Base-by-base conservation (phyloP, 2,888 invertebrate genomes). In the Sympetrum striolatum region DNA sequence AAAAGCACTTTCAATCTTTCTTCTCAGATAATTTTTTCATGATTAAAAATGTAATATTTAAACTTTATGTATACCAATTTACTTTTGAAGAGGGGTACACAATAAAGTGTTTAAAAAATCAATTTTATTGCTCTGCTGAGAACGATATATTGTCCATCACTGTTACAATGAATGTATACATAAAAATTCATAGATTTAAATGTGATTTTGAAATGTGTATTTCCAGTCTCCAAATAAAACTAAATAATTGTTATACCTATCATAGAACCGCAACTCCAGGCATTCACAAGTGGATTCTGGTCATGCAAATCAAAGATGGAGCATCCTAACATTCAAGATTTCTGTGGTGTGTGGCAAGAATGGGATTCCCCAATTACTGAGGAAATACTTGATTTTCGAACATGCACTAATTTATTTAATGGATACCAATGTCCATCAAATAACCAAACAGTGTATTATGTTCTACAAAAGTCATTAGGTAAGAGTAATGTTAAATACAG, bases 271-370 rank as follows among this genome's bases (percentile, higher is more conserved):
- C 37, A 35, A 22, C 60, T 2, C 6, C 60, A n/a, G n/a, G n/a
- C n/a, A 22, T 37, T 86, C 1, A 86, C 86, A 18, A 86, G 86
- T 39, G 86, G 86, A 14, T 86, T 31, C n/a, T 86, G 60, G 86
- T 22, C 60, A 12, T 86, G 86, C 86, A 60, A 60, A 60, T 60
- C 64, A 15, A 64, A 86, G 15, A 4, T 12, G 8, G 60, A 86
- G 8, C 35, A 53, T 14, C 37, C 2, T 18, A n/a, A 86, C 10
- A 60, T 37, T 18, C 25, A 35, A 2, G 37, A 35, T 86, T 60
- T 60, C 37, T 86, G 86, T 60, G 86, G 86, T 37, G 0, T 37
- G n/a, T 86, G 86, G 86, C 22, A 86, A 60, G 86, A 60, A 12
- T 86, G 86, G 86, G 18, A 64, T 64, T 15, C 60, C 22, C 3